These are phyloP conservation scores for Apamea sordens DNA, from an alignment of 2,888 invertebrate genomes.

Conservation along the genomic window DNA sequence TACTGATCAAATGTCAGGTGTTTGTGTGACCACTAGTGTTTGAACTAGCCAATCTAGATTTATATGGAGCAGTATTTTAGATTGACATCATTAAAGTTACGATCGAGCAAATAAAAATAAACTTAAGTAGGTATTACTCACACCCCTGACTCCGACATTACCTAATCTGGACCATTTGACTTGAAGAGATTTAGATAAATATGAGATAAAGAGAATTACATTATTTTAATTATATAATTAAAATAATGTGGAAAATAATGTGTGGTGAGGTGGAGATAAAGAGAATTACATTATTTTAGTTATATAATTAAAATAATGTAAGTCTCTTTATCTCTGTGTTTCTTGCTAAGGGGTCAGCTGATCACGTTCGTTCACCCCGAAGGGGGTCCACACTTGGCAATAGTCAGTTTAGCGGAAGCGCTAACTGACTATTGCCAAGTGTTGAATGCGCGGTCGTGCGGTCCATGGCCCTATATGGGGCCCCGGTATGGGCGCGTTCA, in stretches of 20 bases:
- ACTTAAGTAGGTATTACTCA: neutral
- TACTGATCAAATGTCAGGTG: neutral
- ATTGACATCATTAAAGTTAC: neutral
- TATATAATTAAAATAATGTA: neutral
- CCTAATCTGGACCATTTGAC: neutral
- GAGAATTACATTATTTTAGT: too few relatives aligned
- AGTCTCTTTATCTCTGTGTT: neutral
- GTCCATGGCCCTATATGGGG: too few relatives aligned
- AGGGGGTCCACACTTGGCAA: too few relatives aligned
- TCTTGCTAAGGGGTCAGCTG: neutral
- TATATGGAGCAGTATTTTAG: slow-evolving; percentile 9
- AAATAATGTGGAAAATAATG: too few relatives aligned
- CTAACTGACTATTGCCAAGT: neutral
- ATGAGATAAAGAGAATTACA: neutral
- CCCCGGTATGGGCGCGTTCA: too few relatives aligned
- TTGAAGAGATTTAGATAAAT: neutral
- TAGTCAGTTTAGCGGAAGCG: too few relatives aligned
- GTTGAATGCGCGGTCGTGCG: neutral
- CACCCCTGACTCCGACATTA: neutral
- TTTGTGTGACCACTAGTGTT: slow-evolving; percentile 17
- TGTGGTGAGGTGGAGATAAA: too few relatives aligned
- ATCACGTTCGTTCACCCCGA: too few relatives aligned
- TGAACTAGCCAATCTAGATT: slow-evolving; percentile 30
- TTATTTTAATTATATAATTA: too few relatives aligned
- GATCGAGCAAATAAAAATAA: neutral